Percentiles rank a stretch among this genome's conserved stretches.
These are phyloP conservation scores for Achroia grisella DNA, from an alignment of 1,140 invertebrate species.

Conservation along the genomic window DNA sequence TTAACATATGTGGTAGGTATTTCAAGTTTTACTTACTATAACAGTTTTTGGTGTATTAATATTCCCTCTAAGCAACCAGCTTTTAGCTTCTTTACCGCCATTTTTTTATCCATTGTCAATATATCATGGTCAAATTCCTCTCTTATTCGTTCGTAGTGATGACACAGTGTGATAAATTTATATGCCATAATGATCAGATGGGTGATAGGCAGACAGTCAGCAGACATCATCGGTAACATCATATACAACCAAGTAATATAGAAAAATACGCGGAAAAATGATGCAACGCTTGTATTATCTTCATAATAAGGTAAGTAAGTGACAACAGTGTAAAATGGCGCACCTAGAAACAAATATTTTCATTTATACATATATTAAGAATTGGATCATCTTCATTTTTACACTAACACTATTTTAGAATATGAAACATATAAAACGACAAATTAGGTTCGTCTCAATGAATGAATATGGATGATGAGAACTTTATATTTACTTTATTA, in stretches of 20 bases:
- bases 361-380: background rate
- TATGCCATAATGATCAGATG: slow-evolving; percentile 53
- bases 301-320: slow-evolving; percentile 50
- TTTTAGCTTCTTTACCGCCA: slow-evolving; percentile 33
- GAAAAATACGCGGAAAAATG: slow-evolving; percentile 45
- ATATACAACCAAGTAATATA: slow-evolving; percentile 58
- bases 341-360: slow-evolving; percentile 24
- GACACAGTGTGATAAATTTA: slow-evolving; percentile 48
- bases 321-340: slow-evolving; percentile 58
- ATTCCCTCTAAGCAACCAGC: slow-evolving; percentile 41
- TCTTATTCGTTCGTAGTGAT: slow-evolving; percentile 38
- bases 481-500: too few species aligned
- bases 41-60: slow-evolving; percentile 50
- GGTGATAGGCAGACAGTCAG: slow-evolving; percentile 56
- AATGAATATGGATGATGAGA: too few species aligned
- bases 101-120: slow-evolving; percentile 16
- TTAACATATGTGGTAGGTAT: too few species aligned
- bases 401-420: too few species aligned
- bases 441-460: too few species aligned
- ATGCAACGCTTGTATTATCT: slow-evolving; percentile 30
- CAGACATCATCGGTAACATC: slow-evolving; percentile 65
- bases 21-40: slow-evolving; percentile 51
- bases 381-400: too few species aligned
- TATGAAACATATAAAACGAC: too few species aligned
- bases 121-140: slow-evolving; percentile 32